Evolutionary conservation across 2,113 vertebrate genomes (phyloP).

Genomic region (Peromyscus californicus): DNA sequence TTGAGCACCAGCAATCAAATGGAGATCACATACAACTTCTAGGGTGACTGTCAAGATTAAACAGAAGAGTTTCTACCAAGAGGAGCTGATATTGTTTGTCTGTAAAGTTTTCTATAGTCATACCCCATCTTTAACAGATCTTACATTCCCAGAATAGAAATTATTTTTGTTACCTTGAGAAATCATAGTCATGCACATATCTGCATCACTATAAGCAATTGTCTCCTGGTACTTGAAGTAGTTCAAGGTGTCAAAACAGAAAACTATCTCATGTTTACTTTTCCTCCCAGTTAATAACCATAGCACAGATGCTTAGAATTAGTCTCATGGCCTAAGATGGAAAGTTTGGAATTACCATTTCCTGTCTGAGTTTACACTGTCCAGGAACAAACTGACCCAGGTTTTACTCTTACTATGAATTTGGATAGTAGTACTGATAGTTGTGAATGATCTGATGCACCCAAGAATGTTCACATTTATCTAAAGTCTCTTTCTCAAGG

Average conservation of each 20-base stretch:
- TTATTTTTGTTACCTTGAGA: background rate
- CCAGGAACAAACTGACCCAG: background rate
- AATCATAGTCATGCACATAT: background rate
- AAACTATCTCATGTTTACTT: background rate
- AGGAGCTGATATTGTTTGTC: background rate
- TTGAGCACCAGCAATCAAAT: background rate
- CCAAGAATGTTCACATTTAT: background rate
- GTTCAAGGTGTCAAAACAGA: background rate
- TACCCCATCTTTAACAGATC: background rate
- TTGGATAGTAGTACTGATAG: background rate
- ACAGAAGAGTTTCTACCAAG: background rate
- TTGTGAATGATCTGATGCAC: background rate
- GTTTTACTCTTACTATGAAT: background rate
- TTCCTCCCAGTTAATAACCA: background rate
- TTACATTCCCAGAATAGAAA: background rate
- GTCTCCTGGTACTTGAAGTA: background rate
- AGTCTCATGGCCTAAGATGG: background rate
- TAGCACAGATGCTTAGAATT: background rate
- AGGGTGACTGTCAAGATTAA: background rate
- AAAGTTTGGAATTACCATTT: background rate
- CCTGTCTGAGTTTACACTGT: background rate
- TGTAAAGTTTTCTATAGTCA: background rate
- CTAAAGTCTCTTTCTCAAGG: background rate
- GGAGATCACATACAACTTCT: background rate
- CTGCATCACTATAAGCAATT: background rate